phyloP scores from a whole-genome alignment of 1,140 invertebrate species.

The Arctopsyche grandis region DNA sequence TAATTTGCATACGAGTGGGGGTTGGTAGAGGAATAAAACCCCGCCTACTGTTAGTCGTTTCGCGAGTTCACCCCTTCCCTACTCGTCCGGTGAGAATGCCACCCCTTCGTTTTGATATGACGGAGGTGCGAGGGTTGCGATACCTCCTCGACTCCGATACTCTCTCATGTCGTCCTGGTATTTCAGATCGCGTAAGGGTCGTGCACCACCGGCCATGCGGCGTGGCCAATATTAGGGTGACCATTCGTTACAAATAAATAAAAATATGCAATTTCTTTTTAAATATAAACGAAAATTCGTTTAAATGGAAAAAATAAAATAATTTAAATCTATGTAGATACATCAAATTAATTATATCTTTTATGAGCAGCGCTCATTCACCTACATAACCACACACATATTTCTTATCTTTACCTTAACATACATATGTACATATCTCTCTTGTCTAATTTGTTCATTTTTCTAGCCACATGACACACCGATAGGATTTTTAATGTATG shows the following conservation, averaged over 20 bases:
- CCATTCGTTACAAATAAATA: not conserved
- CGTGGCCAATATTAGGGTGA: slow-evolving; percentile 33
- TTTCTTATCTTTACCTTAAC: too few relatives aligned
- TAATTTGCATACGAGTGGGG: not conserved
- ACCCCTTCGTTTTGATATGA: not conserved
- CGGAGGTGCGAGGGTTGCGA: not conserved
- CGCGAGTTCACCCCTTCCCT: not conserved
- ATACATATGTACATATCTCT: too few relatives aligned
- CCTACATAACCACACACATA: too few relatives aligned
- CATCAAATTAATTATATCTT: too few relatives aligned
- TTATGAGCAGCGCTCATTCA: too few relatives aligned
- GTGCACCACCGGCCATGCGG: slow-evolving; percentile 37
- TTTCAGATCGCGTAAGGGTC: slow-evolving; percentile 47
- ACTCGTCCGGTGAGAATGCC: not conserved
- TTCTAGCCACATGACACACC: too few relatives aligned
- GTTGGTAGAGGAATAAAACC: not conserved
- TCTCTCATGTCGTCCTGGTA: slow-evolving; percentile 43
- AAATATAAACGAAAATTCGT: too few relatives aligned
- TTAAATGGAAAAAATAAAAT: too few relatives aligned
- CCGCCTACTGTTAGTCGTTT: not conserved
- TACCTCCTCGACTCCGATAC: slow-evolving; percentile 19
- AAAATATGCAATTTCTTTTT: not conserved
- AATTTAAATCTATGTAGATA: too few relatives aligned
- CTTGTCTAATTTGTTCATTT: too few relatives aligned
- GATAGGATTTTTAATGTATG: too few relatives aligned